phyloP scores from a whole-genome alignment of 2,113 vertebrate species.

The Dendropsophus ebraccatus region DNA sequence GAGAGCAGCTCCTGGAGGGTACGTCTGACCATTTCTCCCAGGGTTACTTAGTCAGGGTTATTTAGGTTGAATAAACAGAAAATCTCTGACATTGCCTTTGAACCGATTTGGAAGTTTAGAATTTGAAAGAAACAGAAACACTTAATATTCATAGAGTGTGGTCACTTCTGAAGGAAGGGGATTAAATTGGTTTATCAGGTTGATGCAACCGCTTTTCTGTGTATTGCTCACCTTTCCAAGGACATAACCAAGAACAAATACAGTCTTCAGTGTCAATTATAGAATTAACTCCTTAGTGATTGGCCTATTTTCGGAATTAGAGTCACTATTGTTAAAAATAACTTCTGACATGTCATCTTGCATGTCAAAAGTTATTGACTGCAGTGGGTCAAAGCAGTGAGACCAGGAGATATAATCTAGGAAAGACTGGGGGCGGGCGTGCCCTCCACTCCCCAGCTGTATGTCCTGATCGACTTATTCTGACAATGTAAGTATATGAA shows the following conservation, averaged over 20 bases:
- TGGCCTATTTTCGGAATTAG: too few relatives aligned
- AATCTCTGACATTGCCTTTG: neutral
- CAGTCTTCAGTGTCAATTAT: neutral
- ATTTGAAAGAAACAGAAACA: neutral
- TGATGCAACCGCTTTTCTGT: neutral
- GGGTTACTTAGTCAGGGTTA: neutral
- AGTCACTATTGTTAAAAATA: too few relatives aligned
- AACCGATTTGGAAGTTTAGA: slow-evolving; percentile 2
- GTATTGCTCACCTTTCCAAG: slow-evolving; percentile 30
- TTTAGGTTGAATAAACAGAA: neutral
- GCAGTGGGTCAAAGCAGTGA: too few relatives aligned
- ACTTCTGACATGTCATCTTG: too few relatives aligned
- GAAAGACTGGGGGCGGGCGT: too few relatives aligned
- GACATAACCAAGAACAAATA: neutral
- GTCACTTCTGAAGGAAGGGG: slow-evolving; percentile 5
- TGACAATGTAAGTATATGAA: too few relatives aligned
- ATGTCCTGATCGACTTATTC: too few relatives aligned
- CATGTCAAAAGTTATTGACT: too few relatives aligned
- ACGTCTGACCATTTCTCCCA: neutral
- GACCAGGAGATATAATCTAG: too few relatives aligned
- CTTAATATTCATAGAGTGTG: too few relatives aligned
- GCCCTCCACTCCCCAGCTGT: too few relatives aligned
- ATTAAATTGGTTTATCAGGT: slow-evolving; percentile 11
- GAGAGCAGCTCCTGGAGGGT: neutral
- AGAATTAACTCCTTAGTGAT: too few relatives aligned